Evolutionary conservation across 2,888 invertebrate genomes (phyloP), one percentile per base, ranked within the genome.

Genomic region (Campaea margaritaria): DNA sequence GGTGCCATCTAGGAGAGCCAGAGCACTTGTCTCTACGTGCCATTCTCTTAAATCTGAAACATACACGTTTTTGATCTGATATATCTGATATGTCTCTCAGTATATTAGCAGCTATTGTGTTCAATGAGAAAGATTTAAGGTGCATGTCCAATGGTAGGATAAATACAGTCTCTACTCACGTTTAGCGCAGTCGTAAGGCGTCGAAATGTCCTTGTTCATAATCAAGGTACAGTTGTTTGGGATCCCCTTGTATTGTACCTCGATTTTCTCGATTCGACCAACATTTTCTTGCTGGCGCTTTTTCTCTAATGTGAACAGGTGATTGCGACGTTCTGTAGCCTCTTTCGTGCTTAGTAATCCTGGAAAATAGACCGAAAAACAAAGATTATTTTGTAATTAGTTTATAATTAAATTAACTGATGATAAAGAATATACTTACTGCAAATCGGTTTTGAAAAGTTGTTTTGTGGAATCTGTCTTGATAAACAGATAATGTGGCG

Each of bases 121-220:
- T 21, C 21, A 21, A 5, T 2, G 27, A 5, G 27, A 2, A 27
- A 27, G 2, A 27, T 2, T 2, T 27, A 27, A 27, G 2, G 8
- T 12, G n/a, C 12, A 36, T 36, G 36, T 36, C 8, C 9, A 34
- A 34, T 4, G n/a, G n/a, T n/a, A 14, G 7, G 13, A 12, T 31
- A 10, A 16, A 11, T 11, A 16, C 2, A 44, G 12, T 36, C 2
- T 62, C 4, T 62, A 73, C 95, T 93, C 91, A 97, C 97, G 98
- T 93, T 94, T 96, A 1, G 98, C 97, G 87, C 98, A 98, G 79
- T 99, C 96, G 75, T 94, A 95, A 0, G 99, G 99, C 0, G 99
- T 99, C 0, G 99, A 99, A 9, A 99, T 86, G 68, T 95, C 93
- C 81, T 96, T 97, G 83, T 99, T 99, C 98, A 99, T 98, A 16